Percentiles rank a stretch among this genome's conserved stretches.
Evolutionary conservation across 2,797 vertebrate genomes (phyloP).

Genomic region (Benthosema pterotum): DNA sequence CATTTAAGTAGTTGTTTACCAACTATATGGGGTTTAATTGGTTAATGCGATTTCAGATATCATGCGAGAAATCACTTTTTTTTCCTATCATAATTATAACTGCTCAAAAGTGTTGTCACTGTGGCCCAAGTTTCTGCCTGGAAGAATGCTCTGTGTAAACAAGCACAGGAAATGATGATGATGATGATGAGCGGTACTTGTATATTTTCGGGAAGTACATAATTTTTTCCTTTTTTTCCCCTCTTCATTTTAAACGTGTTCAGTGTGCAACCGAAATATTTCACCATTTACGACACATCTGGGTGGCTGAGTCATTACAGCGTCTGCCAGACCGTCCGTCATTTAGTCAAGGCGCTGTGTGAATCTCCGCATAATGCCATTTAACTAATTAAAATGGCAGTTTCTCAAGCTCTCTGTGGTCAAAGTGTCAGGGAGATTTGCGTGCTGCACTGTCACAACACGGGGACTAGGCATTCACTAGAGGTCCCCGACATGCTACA

Average conservation of each 20-base stretch:
- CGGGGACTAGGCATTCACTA: too few relatives aligned
- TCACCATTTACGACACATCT: conserved; percentile 34
- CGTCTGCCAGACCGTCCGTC: not conserved
- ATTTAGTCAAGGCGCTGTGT: conserved; percentile 4
- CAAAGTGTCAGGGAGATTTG: not conserved
- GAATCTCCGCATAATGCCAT: conserved; percentile 8
- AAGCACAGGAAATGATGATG: conserved; percentile 73
- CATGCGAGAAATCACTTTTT: not conserved
- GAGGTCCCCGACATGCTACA: too few relatives aligned
- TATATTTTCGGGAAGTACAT: conserved; percentile 32
- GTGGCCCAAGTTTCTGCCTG: conserved; percentile 26
- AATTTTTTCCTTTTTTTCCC: not conserved
- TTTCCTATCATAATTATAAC: conserved; percentile 6
- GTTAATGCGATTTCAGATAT: too few relatives aligned
- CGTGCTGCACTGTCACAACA: too few relatives aligned
- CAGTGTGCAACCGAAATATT: conserved; percentile 10
- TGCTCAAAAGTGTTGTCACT: conserved; percentile 18
- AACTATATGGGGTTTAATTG: too few relatives aligned
- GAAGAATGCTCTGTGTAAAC: conserved; percentile 60
- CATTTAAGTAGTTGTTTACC: too few relatives aligned
- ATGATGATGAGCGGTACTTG: conserved; percentile 15
- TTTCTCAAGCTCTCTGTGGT: not conserved
- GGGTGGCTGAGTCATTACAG: conserved; percentile 20
- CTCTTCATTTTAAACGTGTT: conserved; percentile 13
- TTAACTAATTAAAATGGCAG: not conserved